Evolutionary conservation across 1,140 invertebrate species (phyloP).

Genomic region (Conopomorpha cramerella): DNA sequence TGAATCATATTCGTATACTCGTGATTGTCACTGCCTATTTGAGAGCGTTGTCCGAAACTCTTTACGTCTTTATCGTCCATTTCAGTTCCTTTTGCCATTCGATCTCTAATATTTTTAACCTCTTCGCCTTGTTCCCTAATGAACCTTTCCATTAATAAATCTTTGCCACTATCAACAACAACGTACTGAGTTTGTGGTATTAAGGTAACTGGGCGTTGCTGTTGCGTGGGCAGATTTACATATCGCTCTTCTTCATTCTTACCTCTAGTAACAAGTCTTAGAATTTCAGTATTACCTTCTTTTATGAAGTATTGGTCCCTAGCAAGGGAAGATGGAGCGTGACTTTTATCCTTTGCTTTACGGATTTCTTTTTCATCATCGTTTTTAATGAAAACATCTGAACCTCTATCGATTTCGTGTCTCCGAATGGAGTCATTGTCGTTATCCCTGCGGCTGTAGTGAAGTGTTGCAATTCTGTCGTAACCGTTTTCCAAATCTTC

Average conservation of each 20-base stretch:
- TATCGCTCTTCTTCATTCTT: slow-evolving; percentile 66
- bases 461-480: slow-evolving; percentile 51
- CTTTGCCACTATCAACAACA: slow-evolving; percentile 74
- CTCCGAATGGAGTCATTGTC: slow-evolving; percentile 73
- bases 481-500: slow-evolving; percentile 64
- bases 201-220: slow-evolving; percentile 55
- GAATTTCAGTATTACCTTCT: slow-evolving; percentile 81
- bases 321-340: slow-evolving; percentile 37
- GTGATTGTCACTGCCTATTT: slow-evolving; percentile 20
- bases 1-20: slow-evolving; percentile 32
- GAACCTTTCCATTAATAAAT: slow-evolving; percentile 77
- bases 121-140: slow-evolving; percentile 78
- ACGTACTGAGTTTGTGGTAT: slow-evolving; percentile 66
- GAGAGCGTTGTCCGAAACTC: slow-evolving; percentile 21
- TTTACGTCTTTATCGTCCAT: slow-evolving; percentile 39
- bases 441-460: slow-evolving; percentile 49
- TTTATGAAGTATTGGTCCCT: slow-evolving; percentile 77
- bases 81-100: slow-evolving; percentile 60
- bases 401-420: slow-evolving; percentile 78
- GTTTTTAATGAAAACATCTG: slow-evolving; percentile 63
- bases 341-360: slow-evolving; percentile 36
- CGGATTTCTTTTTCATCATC: slow-evolving; percentile 29
- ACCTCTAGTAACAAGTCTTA: slow-evolving; percentile 76
- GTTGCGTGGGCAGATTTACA: slow-evolving; percentile 61
- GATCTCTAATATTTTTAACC: slow-evolving; percentile 58